These are phyloP conservation scores for Corbicula japonica DNA, from an alignment of 2,888 invertebrate genomes.

Conservation along the genomic window DNA sequence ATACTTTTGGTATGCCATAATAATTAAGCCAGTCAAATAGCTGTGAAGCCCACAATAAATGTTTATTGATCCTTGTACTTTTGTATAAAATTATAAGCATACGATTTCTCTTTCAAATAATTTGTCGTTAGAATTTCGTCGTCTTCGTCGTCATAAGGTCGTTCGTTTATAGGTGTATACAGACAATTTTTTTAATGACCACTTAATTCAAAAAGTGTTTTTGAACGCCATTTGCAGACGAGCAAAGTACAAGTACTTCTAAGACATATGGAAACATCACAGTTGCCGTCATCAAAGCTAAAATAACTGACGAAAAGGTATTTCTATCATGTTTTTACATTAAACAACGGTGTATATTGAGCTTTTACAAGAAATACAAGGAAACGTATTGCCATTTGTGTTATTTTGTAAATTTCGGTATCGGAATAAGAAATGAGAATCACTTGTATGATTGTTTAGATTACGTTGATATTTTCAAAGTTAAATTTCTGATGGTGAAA, in stretches of 20 bases:
- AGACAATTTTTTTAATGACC: background rate
- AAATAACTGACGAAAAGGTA: constrained; percentile 59
- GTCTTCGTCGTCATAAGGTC: background rate
- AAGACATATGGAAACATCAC: constrained; percentile 42
- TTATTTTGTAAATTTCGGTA: background rate
- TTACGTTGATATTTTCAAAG: background rate
- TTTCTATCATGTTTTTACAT: background rate
- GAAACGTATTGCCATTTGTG: background rate
- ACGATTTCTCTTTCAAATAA: background rate
- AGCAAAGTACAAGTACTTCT: background rate
- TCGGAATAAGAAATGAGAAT: background rate
- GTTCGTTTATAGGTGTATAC: background rate
- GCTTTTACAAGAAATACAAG: background rate
- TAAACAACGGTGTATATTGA: background rate
- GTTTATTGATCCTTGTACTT: background rate
- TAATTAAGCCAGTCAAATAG: background rate
- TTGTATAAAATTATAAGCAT: background rate
- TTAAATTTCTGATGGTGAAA: background rate
- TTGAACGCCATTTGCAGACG: background rate
- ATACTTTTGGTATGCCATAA: background rate
- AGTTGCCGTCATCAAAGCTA: constrained; percentile 56
- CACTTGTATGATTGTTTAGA: background rate
- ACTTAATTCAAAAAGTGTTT: background rate
- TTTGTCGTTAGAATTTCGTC: background rate
- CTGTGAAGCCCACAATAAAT: background rate